These are phyloP conservation scores for Otus sunia DNA, from an alignment of 2,113 vertebrate species.

Conservation along the genomic window DNA sequence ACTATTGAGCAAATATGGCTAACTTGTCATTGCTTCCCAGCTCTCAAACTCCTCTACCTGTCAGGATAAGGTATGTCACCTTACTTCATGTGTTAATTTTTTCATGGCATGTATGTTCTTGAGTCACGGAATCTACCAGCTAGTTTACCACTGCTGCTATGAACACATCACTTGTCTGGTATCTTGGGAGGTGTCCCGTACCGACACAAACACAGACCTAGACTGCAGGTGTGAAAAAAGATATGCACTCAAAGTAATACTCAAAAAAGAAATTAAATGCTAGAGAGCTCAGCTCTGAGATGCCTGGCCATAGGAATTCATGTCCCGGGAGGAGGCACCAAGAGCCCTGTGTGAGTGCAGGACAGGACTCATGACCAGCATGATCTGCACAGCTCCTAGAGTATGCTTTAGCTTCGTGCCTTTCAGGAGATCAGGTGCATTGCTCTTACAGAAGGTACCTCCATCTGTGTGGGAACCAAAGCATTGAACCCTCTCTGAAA, in stretches of 20 bases:
- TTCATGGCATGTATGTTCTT: background rate
- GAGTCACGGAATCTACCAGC: background rate
- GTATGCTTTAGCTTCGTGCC: background rate
- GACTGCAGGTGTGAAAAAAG: background rate
- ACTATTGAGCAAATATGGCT: background rate
- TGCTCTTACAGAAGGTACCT: background rate
- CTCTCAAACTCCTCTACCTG: background rate
- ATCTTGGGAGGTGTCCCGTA: background rate
- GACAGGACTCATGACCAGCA: background rate
- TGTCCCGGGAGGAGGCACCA: background rate
- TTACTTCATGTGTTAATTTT: background rate
- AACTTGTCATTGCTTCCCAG: background rate
- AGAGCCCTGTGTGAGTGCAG: background rate
- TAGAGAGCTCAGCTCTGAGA: background rate
- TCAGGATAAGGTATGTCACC: background rate
- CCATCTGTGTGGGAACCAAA: background rate
- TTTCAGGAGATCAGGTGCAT: background rate
- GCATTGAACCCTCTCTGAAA: background rate
- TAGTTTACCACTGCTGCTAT: background rate
- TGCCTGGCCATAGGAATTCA: background rate
- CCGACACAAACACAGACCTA: background rate
- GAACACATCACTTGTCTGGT: background rate
- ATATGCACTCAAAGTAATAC: fast-evolving
- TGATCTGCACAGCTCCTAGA: background rate
- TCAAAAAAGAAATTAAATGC: background rate